Evolutionary conservation across 2,888 invertebrate genomes (phyloP).

Genomic region (Nyleta sp.): DNA sequence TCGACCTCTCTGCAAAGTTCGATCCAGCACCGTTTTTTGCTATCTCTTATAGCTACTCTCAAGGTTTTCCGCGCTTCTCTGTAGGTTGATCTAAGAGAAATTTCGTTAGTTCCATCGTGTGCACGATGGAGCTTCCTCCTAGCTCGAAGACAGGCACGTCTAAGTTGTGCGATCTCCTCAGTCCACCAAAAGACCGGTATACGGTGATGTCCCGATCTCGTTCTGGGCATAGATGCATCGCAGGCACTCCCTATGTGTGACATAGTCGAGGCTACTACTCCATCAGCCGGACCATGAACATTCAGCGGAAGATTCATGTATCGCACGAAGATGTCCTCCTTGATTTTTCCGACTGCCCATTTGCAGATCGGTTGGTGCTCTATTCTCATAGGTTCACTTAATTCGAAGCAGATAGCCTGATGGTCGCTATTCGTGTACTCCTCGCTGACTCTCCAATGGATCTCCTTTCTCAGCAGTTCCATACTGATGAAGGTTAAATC

Average conservation of each 20-base stretch:
- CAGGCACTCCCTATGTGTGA: not conserved
- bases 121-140: not conserved
- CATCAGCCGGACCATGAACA: not conserved
- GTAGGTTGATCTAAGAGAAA: not conserved
- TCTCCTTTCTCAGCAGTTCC: not conserved
- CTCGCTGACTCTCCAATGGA: not conserved
- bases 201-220: not conserved
- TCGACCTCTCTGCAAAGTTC: not conserved
- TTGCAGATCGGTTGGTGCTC: not conserved
- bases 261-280: not conserved
- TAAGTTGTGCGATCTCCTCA: not conserved
- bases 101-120: not conserved
- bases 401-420: not conserved
- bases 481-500: slow-evolving; percentile 14
- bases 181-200: slow-evolving; percentile 20
- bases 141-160: not conserved
- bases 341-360: not conserved
- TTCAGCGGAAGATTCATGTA: not conserved
- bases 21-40: not conserved
- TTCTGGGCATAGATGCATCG: slow-evolving; percentile 6
- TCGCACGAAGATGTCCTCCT: not conserved
- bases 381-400: not conserved
- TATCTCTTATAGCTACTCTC: not conserved
- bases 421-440: slow-evolving; percentile 25
- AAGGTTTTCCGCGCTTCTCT: not conserved